A percentile compares a stretch with the other conserved stretches of the same genome.
These are phyloP conservation scores for Hypotaenidia philippensis DNA, from an alignment of 2,797 vertebrate genomes.

Conservation along the genomic window DNA sequence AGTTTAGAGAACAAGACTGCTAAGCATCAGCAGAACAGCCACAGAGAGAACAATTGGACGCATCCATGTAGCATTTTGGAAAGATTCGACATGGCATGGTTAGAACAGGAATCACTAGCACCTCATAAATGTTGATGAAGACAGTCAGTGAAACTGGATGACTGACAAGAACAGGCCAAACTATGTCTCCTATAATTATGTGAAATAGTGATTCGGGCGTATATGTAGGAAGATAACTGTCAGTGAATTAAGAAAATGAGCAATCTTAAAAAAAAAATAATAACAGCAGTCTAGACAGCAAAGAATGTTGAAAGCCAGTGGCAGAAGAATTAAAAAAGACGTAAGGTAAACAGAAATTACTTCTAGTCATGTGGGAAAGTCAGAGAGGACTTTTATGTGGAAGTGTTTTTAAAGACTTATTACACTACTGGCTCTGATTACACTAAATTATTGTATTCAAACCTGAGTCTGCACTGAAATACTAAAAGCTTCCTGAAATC, in stretches of 20 bases:
- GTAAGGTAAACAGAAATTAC: not conserved
- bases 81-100: rapidly evolving
- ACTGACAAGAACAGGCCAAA: conserved; percentile 5
- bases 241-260: not conserved
- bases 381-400: rapidly evolving
- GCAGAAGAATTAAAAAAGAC: not conserved
- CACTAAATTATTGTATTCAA: not conserved
- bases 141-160: not conserved
- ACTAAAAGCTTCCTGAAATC: not conserved
- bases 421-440: not conserved
- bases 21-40: not conserved
- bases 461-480: not conserved
- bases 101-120: not conserved
- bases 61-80: not conserved
- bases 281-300: not conserved
- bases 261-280: not conserved
- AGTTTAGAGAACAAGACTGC: not conserved
- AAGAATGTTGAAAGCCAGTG: not conserved
- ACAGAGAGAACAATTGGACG: not conserved
- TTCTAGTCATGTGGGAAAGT: not conserved
- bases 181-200: not conserved
- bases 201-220: not conserved
- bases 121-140: not conserved
- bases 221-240: not conserved
- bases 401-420: not conserved